Evolutionary conservation across 2,888 invertebrate species (phyloP).

Genomic region (Caenorhabditis sp.): DNA sequence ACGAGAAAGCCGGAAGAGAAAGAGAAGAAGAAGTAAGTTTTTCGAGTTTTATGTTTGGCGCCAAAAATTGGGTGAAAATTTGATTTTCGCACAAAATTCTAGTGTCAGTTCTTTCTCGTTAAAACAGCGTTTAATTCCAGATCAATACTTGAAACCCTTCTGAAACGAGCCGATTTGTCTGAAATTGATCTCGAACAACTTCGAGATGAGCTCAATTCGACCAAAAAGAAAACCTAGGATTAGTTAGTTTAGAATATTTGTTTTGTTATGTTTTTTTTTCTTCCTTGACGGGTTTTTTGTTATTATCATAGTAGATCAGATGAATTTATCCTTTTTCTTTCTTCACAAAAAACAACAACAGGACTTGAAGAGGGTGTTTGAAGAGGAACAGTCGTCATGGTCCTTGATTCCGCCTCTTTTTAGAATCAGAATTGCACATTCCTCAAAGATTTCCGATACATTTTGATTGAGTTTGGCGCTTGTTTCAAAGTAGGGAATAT

Average conservation of each 20-base stretch:
- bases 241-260: slow-evolving; percentile 7
- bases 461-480: slow-evolving; percentile 99
- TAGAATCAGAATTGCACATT: slow-evolving; percentile 32
- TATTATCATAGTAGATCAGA: not conserved
- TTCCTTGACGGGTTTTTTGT: not conserved
- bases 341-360: slow-evolving; percentile 33
- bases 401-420: slow-evolving; percentile 9
- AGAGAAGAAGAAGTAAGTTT: not conserved
- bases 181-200: slow-evolving; percentile 46
- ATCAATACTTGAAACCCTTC: slow-evolving; percentile 46
- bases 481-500: slow-evolving; percentile 97
- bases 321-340: not conserved
- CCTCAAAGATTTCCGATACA: slow-evolving; percentile 81
- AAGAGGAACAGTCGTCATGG: not conserved
- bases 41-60: no score
- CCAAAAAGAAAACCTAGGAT: slow-evolving; percentile 16
- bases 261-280: slow-evolving; percentile 8
- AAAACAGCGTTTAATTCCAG: slow-evolving; percentile 4
- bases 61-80: not conserved
- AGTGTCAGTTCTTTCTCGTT: not conserved
- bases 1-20: not conserved
- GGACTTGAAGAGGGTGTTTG: not conserved
- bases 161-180: slow-evolving; percentile 43
- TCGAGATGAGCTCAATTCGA: slow-evolving; percentile 35
- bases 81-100: not conserved